Base-by-base conservation (phyloP, 2,113 vertebrate genomes). In the Bagarius yarrelli region DNA sequence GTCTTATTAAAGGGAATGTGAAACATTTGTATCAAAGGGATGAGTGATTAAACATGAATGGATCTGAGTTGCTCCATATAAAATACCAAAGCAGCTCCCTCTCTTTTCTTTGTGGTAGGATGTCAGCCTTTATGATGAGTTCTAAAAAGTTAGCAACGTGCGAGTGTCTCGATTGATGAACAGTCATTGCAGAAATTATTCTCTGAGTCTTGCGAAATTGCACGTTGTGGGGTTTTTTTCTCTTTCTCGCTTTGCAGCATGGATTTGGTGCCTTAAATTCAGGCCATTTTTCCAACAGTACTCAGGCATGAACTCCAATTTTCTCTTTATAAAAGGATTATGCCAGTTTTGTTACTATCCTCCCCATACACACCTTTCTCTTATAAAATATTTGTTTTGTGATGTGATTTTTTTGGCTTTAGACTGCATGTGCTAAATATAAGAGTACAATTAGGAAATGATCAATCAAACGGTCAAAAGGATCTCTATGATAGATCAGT, bases 231-330 rank as follows among this genome's bases (percentile, higher is more conserved):
- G 71, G 67, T 85, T 86, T 40, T 81, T 79, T 81, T 52, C 61
- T 71, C 74, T 81, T 60, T 34, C 59, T 69, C 8, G 32, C 47
- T 78, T 85, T 74, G 73, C 66, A 36, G 57, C 59, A 59, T 79
- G 71, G 80, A 85, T 86, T 84, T 86, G 75, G 85, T 85, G 87
- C 86, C 85, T 85, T 84, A 78, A 86, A 86, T 86, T 84, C 82
- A 63, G 78, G 78, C 84, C 80, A 80, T 83, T 89, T 85, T 87
- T 82, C 72, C 53, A 88, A 76, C 76, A 66, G 83, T 87, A 82
- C 84, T 88, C 85, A 87, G 82, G 83, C 87, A 86, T 88, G 86
- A 88, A 87, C 85, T 86, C 82, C 86, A 88, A 89, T 88, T 88
- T 86, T 78, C 81, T 85, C 85, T 89, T 83, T 83, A 84, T 85